phyloP scores from a whole-genome alignment of 1,140 invertebrate species.

The Archivesica marissinica region DNA sequence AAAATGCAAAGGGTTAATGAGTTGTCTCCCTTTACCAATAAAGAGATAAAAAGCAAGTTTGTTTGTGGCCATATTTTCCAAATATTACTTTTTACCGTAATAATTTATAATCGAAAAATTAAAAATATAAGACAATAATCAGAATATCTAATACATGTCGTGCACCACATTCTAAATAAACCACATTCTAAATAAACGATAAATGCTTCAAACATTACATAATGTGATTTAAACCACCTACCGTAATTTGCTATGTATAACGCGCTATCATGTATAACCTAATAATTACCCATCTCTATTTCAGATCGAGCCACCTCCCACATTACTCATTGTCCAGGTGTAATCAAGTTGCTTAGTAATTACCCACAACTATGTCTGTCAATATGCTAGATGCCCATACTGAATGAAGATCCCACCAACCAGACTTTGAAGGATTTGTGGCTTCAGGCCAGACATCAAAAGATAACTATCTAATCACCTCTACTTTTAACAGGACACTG shows the following conservation, averaged over 20 bases:
- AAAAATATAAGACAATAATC: too few species aligned
- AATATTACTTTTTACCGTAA: too few species aligned
- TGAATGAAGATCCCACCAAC: background rate
- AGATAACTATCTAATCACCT: background rate
- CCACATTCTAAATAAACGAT: too few species aligned
- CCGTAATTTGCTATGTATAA: too few species aligned
- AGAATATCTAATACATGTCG: too few species aligned
- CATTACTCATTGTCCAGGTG: background rate
- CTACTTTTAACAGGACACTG: background rate
- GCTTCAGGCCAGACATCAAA: constrained; percentile 17
- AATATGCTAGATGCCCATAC: background rate
- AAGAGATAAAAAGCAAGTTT: too few species aligned
- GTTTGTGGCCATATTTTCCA: too few species aligned
- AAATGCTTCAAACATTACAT: background rate
- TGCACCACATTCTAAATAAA: too few species aligned
- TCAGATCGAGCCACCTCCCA: background rate
- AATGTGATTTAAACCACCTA: background rate
- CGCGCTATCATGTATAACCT: too few species aligned
- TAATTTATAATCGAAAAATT: too few species aligned
- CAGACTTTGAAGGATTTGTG: background rate
- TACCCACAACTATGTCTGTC: constrained; percentile 1
- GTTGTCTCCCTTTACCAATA: too few species aligned
- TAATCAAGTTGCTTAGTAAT: constrained; percentile 14
- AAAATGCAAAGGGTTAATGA: too few species aligned
- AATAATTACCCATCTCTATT: constrained; percentile 9